Base-by-base conservation (phyloP, 1,140 invertebrate species). In the Globodera ellingtonae region DNA sequence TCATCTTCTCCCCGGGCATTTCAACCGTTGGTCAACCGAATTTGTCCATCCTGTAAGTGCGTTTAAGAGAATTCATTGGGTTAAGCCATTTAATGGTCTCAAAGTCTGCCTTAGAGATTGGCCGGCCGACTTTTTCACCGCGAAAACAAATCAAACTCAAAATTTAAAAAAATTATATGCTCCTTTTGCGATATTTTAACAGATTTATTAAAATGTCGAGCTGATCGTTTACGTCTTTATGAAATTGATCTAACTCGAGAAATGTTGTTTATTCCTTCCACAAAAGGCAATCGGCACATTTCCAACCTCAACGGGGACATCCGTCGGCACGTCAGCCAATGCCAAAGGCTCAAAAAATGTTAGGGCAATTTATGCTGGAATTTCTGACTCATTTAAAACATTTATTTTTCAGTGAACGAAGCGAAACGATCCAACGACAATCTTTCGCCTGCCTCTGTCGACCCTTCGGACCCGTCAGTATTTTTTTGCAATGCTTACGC, bases 281-380 rank as follows among this genome's bases (percentile, higher is more conserved):
- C 1, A 35, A 35, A 35, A 70, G 67, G 67, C 67, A 70, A 70
- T 70, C 67, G 67, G 21, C 18, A 9, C 35, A 15, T 70, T 1
- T 18, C 67, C 35, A n/a, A 18, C 67, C 9, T 70, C 24, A 70
- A 70, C 13, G 67, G 67, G 7, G 46, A 47, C 67, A 70, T 70
- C 35, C 67, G 62, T n/a, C 75, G 75, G 8, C 75, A 77, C 21
- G 9, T 77, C 46, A 69, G 62, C 46, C 75, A 77, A 69, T 77
- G 75, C 69, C 46, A 46, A 67, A 44, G 75, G 46, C 10, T 67
- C 7, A 77, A 69, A 35, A n/a, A 35, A 69, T 44, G 66, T 44
- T 21, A 67, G 8, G 35, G 2, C 66, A 8, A 21, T 15, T 4
- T 3, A 4, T 65, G 66, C 6, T 67, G 8, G 8, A 67, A 21